Evolutionary conservation across 1,140 invertebrate species (phyloP), one percentile per base, ranked within the genome.

Genomic region (Akabosia matsudoensis): DNA sequence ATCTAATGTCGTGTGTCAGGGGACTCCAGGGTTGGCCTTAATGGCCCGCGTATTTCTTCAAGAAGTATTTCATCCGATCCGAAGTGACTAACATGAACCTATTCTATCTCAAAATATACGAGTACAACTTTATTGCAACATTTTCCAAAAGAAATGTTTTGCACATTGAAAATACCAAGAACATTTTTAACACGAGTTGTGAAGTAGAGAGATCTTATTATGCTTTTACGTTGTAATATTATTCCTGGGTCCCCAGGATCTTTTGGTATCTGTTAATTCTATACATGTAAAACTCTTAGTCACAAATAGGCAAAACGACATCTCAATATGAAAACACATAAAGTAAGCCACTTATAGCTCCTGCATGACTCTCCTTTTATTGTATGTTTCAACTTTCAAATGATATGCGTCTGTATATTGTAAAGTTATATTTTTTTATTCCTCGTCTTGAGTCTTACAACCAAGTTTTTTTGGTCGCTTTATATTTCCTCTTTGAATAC

Each of bases 1-100:
- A 67, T 67, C 61, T 67, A 67, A 67, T 67, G 31, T 67, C 7
- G 7, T 67, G 28, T 67, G 30, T 67, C 61, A 67, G 28, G 61
- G 61, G 61, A 67, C 61, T 67, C 31, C n/a, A 13, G 10, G 26
- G 24, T 10, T 67, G 26, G 28, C 24, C n/a, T 67, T 67, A 67
- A 67, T 67, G 61, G 26, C 22, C 31, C 61, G n/a, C n/a, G n/a
- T n/a, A n/a, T n/a, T n/a, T n/a, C n/a, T n/a, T n/a, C n/a, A n/a
- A n/a, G n/a, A n/a, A n/a, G n/a, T n/a, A n/a, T n/a, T n/a, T n/a
- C n/a, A n/a, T n/a, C n/a, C n/a, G n/a, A n/a, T n/a, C n/a, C n/a
- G n/a, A n/a, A n/a, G n/a, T n/a, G n/a, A n/a, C n/a, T n/a, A n/a
- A n/a, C n/a, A n/a, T n/a, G n/a, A n/a, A n/a, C n/a, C n/a, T n/a